Evolutionary conservation across 2,888 invertebrate genomes (phyloP).

Genomic region (Fabriciana adippe): DNA sequence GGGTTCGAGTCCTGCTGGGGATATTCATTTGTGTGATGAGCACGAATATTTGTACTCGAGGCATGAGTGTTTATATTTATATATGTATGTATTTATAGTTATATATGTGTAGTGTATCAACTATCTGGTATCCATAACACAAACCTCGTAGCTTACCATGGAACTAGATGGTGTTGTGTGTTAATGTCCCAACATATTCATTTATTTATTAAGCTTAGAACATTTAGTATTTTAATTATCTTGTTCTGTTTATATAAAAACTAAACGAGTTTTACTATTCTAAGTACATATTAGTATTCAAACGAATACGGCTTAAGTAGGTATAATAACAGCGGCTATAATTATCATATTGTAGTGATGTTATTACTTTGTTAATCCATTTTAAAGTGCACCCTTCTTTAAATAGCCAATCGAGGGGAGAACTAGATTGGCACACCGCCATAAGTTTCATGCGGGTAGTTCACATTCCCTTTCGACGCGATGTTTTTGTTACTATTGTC

Average conservation of each 20-base stretch:
- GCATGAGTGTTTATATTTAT: too few relatives aligned
- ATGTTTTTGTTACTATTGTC: constrained; percentile 48
- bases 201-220: neutral
- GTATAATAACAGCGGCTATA: constrained; percentile 28
- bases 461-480: constrained; percentile 53
- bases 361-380: constrained; percentile 53
- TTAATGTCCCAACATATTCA: too few relatives aligned
- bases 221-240: too few relatives aligned
- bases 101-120: too few relatives aligned
- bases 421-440: constrained; percentile 72
- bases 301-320: constrained; percentile 15
- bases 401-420: constrained; percentile 65
- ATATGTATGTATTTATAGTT: too few relatives aligned
- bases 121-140: too few relatives aligned
- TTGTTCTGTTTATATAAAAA: constrained; percentile 1
- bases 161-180: too few relatives aligned
- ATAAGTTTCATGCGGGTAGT: constrained; percentile 74
- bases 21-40: too few relatives aligned
- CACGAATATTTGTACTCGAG: too few relatives aligned
- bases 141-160: too few relatives aligned
- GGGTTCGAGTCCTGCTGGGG: too few relatives aligned
- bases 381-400: constrained; percentile 66
- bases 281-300: neutral
- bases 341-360: constrained; percentile 35
- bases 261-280: constrained; percentile 3